Conservation (phyloP, 2,113 vertebrate genomes). For the Pica pica region DNA sequence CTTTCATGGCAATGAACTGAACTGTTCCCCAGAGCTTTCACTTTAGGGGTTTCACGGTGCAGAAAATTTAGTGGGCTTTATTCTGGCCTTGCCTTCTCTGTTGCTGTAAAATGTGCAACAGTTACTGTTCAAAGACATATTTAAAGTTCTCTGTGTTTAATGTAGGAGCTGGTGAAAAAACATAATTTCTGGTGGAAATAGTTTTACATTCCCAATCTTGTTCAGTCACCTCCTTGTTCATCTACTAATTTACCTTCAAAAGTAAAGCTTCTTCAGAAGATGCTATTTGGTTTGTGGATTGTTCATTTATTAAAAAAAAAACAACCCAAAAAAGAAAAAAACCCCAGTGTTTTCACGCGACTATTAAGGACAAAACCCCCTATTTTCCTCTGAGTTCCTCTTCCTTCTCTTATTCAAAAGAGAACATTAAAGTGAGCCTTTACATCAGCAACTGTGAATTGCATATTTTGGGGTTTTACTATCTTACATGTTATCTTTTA, state of each 20-base stretch:
- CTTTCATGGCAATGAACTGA: background rate
- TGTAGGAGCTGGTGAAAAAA: background rate
- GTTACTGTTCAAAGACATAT: background rate
- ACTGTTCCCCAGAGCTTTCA: background rate
- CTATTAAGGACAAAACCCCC: background rate
- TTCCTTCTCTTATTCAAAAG: background rate
- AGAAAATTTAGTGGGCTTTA: constrained; percentile 6
- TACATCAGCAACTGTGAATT: background rate
- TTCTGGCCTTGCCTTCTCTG: background rate
- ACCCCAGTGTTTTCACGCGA: background rate
- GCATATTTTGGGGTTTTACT: background rate
- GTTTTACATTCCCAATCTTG: background rate
- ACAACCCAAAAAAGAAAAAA: no score
- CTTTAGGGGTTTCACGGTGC: background rate
- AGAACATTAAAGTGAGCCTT: background rate
- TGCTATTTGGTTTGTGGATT: background rate
- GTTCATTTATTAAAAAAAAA: background rate
- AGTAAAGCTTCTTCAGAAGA: background rate
- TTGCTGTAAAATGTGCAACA: background rate
- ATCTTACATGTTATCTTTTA: background rate
- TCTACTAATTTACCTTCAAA: background rate
- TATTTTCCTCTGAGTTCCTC: background rate
- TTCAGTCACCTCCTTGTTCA: background rate
- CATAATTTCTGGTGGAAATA: background rate
- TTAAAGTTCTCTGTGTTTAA: background rate